phyloP scores from a whole-genome alignment of 1,140 invertebrate species.

The Cyclargus thomasi region DNA sequence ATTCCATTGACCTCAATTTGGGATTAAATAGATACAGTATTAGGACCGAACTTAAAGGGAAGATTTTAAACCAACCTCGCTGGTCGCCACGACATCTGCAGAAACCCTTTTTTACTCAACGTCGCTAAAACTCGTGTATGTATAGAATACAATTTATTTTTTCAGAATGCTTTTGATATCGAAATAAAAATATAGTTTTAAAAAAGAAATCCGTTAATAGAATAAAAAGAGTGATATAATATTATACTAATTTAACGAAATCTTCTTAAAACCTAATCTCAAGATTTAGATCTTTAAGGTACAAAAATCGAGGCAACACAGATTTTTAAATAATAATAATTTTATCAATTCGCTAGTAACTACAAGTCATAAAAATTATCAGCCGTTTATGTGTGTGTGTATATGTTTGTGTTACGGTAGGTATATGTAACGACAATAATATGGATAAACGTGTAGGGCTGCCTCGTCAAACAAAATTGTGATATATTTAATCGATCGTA shows the following conservation, averaged over 20 bases:
- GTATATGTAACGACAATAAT: conserved; percentile 18
- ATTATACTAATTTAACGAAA: not conserved
- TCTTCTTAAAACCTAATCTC: not conserved
- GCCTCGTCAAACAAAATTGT: not conserved
- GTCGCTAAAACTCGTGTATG: no score
- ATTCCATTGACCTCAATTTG: no score
- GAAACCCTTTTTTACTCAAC: no score
- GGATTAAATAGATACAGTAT: no score
- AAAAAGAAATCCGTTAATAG: no score
- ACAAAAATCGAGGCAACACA: not conserved
- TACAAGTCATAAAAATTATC: conserved; percentile 42
- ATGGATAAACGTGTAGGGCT: conserved; percentile 15
- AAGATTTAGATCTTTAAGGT: not conserved
- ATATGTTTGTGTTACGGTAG: conserved; percentile 16
- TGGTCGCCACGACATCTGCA: no score
- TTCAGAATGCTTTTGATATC: no score
- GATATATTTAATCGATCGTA: not conserved
- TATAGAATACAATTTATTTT: no score
- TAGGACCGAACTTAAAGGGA: no score
- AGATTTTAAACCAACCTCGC: no score
- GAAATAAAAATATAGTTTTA: no score
- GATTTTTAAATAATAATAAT: conserved; percentile 13
- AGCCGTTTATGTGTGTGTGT: conserved; percentile 23
- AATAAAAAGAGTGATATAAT: no score
- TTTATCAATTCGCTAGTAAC: conserved; percentile 15